Evolutionary conservation across 1,140 invertebrate species (phyloP), one percentile per base, ranked within the genome.

Genomic region (Cephus cinctus): DNA sequence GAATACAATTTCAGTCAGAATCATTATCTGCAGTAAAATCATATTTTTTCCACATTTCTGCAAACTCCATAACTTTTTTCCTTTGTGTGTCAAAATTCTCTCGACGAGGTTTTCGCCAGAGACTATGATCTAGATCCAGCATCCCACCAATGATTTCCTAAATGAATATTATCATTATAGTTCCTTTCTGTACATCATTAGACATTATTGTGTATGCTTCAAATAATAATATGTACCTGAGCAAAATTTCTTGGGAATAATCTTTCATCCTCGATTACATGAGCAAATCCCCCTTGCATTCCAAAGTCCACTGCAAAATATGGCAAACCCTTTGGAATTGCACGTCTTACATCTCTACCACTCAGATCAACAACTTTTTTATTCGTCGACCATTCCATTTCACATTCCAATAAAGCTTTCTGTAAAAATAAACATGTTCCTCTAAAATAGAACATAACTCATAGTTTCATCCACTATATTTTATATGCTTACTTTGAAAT

Each of bases 281-380:
- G 96, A 46, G 93, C 96, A 78, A 90, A 98, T 2, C 96, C 96
- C 30, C 83, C 81, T 39, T 93, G 83, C 73, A 84, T 83, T 20
- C 92, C 96, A 82, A 98, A 98, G 73, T 94, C 86, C 1, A 98
- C 88, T 77, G 83, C 84, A 75, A 98, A 96, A 71, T 98, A 98
- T 1, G 95, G 88, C 43, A 98, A 83, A 4, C 92, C 94, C 78
- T 96, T 96, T 5, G 96, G 96, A 47, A 98, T 82, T 11, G 86
- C 83, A 71, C 81, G 82, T 30, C 90, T 79, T 14, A 97, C 78
- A 75, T 89, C 84, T 68, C 85, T 86, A 14, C 69, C 73, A 34
- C 80, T 84, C 18, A 98, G 74, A 50, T 94, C 88, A 1, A 98
- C 81, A n/a, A 98, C 71, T 80, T 98, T 98, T 65, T 94, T 95